Percentiles rank a stretch among this genome's conserved stretches.
Conservation (phyloP, 1,140 invertebrate species). For the Himalopsyche phryganea region DNA sequence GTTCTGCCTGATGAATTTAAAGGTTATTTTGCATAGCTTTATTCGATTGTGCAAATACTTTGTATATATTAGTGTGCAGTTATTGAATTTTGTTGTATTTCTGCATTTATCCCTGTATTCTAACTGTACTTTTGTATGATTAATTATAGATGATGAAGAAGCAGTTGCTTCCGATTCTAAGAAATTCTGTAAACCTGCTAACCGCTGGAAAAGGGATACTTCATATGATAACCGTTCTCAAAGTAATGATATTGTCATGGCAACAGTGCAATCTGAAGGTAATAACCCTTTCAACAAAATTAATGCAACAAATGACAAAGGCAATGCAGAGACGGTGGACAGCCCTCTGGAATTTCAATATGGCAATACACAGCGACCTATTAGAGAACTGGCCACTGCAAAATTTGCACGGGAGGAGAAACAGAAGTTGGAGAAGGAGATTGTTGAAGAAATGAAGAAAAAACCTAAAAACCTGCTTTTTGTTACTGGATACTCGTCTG, state of each 20-base stretch:
- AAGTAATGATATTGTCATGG: no score
- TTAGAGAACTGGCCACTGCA: slow-evolving; percentile 40
- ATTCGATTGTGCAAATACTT: no score
- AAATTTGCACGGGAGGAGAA: slow-evolving; percentile 47
- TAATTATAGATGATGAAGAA: neutral
- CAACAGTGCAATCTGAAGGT: neutral
- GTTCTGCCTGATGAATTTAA: no score
- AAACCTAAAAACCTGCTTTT: slow-evolving; percentile 50
- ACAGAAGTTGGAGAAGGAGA: slow-evolving; percentile 45
- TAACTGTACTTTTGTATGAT: no score
- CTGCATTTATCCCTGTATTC: no score
- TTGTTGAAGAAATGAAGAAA: slow-evolving; percentile 45
- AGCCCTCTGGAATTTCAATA: neutral
- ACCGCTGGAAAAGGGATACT: no score
- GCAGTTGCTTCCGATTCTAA: no score
- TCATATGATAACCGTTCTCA: no score
- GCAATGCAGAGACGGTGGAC: neutral
- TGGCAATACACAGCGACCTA: neutral
- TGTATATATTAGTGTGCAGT: no score
- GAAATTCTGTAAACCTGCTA: no score
- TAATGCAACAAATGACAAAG: neutral
- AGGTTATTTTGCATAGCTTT: no score
- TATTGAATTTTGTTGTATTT: no score
- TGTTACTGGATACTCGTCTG: slow-evolving; percentile 50
- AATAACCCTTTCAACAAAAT: neutral